Conservation (phyloP, 2,888 invertebrate genomes). For the Scaptodrosophila latifasciaeformis region DNA sequence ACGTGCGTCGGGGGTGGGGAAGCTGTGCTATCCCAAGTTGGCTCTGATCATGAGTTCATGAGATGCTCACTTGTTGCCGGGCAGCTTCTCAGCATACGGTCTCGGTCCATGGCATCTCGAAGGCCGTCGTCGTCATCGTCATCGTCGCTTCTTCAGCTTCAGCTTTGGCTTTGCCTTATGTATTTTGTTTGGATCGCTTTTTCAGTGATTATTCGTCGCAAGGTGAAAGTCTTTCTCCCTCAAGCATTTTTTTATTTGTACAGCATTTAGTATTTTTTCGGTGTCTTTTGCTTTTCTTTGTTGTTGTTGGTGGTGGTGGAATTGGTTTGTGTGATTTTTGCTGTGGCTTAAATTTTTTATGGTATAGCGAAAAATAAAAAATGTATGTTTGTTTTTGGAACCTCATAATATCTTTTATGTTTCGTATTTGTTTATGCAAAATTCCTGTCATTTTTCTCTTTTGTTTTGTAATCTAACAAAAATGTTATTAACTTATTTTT, state of each 20-base stretch:
- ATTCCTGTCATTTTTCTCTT: no score
- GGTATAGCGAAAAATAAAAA: no score
- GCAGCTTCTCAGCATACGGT: no score
- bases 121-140: slow-evolving; percentile 40
- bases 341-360: not conserved
- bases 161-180: slow-evolving; percentile 19
- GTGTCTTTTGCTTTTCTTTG: no score
- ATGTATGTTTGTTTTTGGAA: no score
- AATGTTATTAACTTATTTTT: no score
- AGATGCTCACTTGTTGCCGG: slow-evolving; percentile 43
- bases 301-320: no score
- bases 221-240: slow-evolving; percentile 70
- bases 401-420: no score
- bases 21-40: no score
- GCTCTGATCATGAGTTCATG: not conserved
- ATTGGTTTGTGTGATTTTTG: not conserved
- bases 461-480: no score
- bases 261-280: slow-evolving; percentile 41
- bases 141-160: slow-evolving; percentile 7
- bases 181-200: slow-evolving; percentile 19
- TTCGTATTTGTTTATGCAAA: no score
- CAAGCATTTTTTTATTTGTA: slow-evolving; percentile 49
- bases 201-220: slow-evolving; percentile 37
- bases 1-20: slow-evolving; percentile 31
- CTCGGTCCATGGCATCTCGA: slow-evolving; percentile 50